These are phyloP conservation scores for Brachionus plicatilis DNA, from an alignment of 1,140 invertebrate species.

Conservation along the genomic window DNA sequence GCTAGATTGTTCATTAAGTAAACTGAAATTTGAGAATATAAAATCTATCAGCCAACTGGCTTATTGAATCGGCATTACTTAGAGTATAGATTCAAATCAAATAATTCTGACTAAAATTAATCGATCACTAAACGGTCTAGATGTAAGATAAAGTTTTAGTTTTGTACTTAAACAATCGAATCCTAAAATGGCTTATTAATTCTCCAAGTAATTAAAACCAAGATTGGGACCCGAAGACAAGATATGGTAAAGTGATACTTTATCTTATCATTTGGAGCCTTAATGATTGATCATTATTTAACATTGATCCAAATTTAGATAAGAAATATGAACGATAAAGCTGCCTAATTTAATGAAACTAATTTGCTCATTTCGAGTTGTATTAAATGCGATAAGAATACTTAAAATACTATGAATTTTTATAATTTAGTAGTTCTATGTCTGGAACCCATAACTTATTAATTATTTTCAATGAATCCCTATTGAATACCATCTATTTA, in stretches of 20 bases:
- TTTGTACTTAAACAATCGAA: background rate
- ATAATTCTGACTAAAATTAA: background rate
- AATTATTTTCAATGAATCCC: conserved; percentile 30
- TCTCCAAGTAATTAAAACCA: background rate
- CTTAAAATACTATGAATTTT: background rate
- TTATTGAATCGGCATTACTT: background rate
- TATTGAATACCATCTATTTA: conserved; percentile 24
- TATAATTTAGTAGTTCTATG: background rate
- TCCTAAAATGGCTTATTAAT: background rate
- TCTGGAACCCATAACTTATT: conserved; percentile 34
- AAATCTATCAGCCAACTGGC: background rate
- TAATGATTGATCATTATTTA: conserved; percentile 7
- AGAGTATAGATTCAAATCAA: background rate
- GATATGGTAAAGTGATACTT: background rate
- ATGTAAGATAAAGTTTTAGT: background rate
- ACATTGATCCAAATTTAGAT: background rate
- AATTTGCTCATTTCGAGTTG: background rate
- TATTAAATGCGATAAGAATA: background rate
- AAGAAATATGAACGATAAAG: background rate
- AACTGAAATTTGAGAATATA: background rate
- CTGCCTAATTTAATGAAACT: background rate
- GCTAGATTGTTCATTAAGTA: background rate
- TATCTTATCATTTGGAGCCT: background rate
- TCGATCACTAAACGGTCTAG: background rate
- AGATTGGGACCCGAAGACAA: background rate